Percentiles rank a stretch among this genome's conserved stretches.
phyloP scores from a whole-genome alignment of 2,113 vertebrate genomes.

The Xenopus tropicalis region DNA sequence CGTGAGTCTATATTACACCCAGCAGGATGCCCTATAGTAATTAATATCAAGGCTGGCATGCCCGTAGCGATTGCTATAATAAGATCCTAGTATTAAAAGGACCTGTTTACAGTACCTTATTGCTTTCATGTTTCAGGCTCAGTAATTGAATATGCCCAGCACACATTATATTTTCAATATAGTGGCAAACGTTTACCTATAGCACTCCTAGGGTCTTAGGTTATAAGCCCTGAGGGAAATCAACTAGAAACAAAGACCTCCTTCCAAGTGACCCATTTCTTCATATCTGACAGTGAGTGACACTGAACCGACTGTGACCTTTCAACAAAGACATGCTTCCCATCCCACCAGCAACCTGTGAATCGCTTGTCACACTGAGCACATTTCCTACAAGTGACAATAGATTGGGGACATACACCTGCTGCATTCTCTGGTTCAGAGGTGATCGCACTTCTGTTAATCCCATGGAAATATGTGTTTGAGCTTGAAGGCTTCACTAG shows the following conservation, averaged over 20 bases:
- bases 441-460: slow-evolving; percentile 1
- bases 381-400: slow-evolving; percentile 4
- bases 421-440: slow-evolving; percentile 5
- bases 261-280: background rate
- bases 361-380: background rate
- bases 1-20: background rate
- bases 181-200: too few relatives aligned
- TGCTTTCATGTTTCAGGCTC: too few relatives aligned
- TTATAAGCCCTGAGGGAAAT: too few relatives aligned
- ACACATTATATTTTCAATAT: too few relatives aligned
- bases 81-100: background rate
- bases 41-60: background rate
- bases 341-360: background rate
- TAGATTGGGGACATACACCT: background rate
- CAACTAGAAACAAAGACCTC: too few relatives aligned
- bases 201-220: too few relatives aligned
- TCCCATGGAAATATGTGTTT: slow-evolving; percentile 13
- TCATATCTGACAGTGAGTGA: background rate
- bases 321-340: background rate
- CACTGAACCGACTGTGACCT: slow-evolving; percentile 3
- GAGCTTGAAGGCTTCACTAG: background rate
- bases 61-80: background rate
- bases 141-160: too few relatives aligned
- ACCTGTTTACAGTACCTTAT: too few relatives aligned
- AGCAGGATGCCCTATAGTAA: background rate